Evolutionary conservation across 2,888 invertebrate genomes (phyloP), one percentile per base, ranked within the genome.

Genomic region (Pollenia amentaria): DNA sequence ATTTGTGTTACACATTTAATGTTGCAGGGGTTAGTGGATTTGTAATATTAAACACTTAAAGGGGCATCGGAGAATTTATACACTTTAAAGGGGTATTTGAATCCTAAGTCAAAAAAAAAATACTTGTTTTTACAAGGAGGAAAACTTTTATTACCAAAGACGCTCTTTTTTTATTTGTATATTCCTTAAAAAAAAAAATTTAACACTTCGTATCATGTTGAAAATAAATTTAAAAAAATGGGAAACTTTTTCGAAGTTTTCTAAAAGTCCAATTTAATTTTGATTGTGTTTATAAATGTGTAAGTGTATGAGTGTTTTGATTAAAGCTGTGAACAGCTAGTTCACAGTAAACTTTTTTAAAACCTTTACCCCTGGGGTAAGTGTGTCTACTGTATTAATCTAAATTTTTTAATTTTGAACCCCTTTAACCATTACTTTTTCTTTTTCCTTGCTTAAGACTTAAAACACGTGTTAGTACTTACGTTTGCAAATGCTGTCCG

Each of bases 401-500:
- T 67, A 76, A 80, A 53, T 57, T 76, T 60, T n/a, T 65, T 53
- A 7, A 18, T 67, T 73, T 29, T 73, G 42, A 78, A 69, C 48
- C 42, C 77, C 16, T 73, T 84, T 18, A 72, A 72, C 84, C 84
- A 55, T 38, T 64, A 53, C 57, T 55, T 70, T 42, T 69, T 51
- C 11, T 76, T 48, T 42, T 46, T 72, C 44, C 65, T 10, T 79
- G 72, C 80, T 64, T 44, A 73, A 40, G 6, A 75, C 42, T 69
- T 60, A 65, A 57, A 53, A 46, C 55, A 70, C 10, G 46, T 83
- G 85, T 91, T 90, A 90, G 89, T 91, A 94, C 95, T 95, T 95
- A 97, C 97, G 96, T 95, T 96, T 96, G 92, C 98, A 98, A 85
- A 96, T 94, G 89, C 95, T 95, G 89, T 96, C 96, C 90, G 97